Base-by-base conservation (phyloP, 2,797 vertebrate genomes). In the Melanotaenia nigrans region DNA sequence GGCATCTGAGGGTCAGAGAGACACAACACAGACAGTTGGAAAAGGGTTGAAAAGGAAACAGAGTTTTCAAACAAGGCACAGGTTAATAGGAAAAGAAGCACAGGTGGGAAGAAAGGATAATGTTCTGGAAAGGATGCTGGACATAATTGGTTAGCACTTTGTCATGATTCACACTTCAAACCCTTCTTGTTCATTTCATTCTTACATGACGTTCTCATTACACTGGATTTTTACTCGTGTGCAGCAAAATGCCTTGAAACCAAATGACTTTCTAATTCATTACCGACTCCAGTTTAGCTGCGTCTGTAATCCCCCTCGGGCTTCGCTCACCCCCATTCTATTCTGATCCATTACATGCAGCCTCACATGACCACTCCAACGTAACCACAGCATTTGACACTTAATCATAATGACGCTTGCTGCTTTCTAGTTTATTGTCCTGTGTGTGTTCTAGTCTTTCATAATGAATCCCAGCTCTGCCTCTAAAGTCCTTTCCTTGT, bases 1-100 rank as follows among this genome's bases (percentile, higher is more conserved):
- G 90, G 93, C 89, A 92, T 95, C 95, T 95, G 94, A 91, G 92
- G 93, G 94, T 91, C 87, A 88, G 89, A 93, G 86, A 93, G 87
- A 92, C 90, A 92, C 87, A 92, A 92, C 90, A 92, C 89, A 90
- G 87, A 91, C 84, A 89, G 85, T 91, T 92, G 87, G 89, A 90
- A 77, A 86, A 87, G 78, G 64, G 86, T 86, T 71, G 78, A 83
- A 88, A 86, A 87, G 87, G 86, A 88, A 81, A 81, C 83, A 91
- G 71, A 75, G 85, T 77, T 90, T 87, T 71, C 86, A 89, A 83
- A 93, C 88, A 92, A 79, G 85, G 84, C 85, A 92, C 85, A 92
- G 82, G 86, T 91, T 92, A 91, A 75, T 89, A 80, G 86, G 87
- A 82, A 85, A 85, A 88, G 86, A 87, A 87, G 88, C 88, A 89